Evolutionary conservation across 2,797 vertebrate species (phyloP).

Genomic region (Graptemys geographica): DNA sequence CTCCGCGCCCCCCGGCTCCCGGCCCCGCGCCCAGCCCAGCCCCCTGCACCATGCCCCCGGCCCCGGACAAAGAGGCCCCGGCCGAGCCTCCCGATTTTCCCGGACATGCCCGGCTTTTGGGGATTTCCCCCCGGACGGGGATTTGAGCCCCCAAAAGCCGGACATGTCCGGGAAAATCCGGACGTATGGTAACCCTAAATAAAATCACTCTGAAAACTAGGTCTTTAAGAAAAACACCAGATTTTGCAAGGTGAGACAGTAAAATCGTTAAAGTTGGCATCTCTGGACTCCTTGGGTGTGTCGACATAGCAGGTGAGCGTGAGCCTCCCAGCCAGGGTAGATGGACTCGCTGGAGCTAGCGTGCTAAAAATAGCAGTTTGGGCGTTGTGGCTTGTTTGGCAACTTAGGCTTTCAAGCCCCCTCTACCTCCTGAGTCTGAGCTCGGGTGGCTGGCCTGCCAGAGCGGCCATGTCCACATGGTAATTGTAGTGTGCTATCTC

Average conservation of each 20-base stretch:
- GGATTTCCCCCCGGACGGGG: too few species aligned
- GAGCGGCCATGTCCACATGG: neutral
- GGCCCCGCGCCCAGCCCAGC: too few species aligned
- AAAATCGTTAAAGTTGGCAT: neutral
- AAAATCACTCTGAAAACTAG: neutral
- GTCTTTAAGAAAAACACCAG: neutral
- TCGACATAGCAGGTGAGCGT: neutral
- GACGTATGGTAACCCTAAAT: too few species aligned
- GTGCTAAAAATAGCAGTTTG: neutral
- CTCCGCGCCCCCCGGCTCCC: too few species aligned
- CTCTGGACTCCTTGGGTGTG: neutral
- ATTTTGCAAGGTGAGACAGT: neutral
- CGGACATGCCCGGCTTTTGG: too few species aligned
- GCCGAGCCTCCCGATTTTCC: too few species aligned
- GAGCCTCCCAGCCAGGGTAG: neutral
- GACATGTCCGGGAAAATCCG: too few species aligned
- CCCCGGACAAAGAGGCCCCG: too few species aligned
- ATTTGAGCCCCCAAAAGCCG: too few species aligned
- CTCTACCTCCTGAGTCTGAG: neutral
- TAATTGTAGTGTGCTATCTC: neutral
- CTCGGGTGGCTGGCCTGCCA: neutral
- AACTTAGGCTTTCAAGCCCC: neutral
- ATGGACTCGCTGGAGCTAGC: too few species aligned
- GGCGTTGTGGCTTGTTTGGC: neutral
- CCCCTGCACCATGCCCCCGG: too few species aligned